Percentiles rank a stretch among this genome's conserved stretches.
phyloP scores from a whole-genome alignment of 2,113 vertebrate genomes.

The Sturnira hondurensis region DNA sequence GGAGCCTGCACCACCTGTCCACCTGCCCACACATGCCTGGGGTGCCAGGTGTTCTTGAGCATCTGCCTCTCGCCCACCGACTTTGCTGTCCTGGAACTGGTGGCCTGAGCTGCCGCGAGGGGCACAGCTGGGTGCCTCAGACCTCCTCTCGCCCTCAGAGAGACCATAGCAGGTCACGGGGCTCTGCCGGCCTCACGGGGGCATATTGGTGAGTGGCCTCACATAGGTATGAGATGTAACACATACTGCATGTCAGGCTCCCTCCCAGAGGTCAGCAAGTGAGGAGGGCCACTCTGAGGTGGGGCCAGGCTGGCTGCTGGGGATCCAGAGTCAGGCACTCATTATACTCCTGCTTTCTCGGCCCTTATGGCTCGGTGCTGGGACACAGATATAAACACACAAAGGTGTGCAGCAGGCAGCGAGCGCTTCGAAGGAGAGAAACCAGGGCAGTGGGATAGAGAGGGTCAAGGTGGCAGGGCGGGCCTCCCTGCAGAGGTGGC shows the following conservation, averaged over 20 bases:
- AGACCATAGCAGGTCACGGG: not conserved
- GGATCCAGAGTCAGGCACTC: not conserved
- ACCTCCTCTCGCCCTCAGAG: not conserved
- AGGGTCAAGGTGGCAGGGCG: not conserved
- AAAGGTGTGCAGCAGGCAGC: accelerated
- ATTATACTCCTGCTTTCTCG: not conserved
- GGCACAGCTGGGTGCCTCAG: not conserved
- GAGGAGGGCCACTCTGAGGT: too few relatives aligned
- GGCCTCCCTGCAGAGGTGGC: not conserved
- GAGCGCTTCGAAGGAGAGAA: not conserved
- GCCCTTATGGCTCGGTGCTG: not conserved
- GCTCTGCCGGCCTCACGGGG: not conserved
- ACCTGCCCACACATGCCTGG: not conserved
- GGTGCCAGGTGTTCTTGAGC: not conserved
- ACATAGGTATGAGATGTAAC: accelerated
- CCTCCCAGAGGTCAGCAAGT: not conserved
- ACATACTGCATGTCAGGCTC: accelerated
- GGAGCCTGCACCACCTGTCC: not conserved
- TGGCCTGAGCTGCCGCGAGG: not conserved
- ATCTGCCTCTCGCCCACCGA: not conserved
- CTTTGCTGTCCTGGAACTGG: not conserved
- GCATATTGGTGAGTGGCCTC: not conserved
- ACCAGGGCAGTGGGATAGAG: not conserved
- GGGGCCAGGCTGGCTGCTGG: not conserved
- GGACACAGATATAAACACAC: not conserved